Percentiles rank a stretch among this genome's conserved stretches.
Evolutionary conservation across 2,113 vertebrate genomes (phyloP).

Genomic region (Gambusia affinis): DNA sequence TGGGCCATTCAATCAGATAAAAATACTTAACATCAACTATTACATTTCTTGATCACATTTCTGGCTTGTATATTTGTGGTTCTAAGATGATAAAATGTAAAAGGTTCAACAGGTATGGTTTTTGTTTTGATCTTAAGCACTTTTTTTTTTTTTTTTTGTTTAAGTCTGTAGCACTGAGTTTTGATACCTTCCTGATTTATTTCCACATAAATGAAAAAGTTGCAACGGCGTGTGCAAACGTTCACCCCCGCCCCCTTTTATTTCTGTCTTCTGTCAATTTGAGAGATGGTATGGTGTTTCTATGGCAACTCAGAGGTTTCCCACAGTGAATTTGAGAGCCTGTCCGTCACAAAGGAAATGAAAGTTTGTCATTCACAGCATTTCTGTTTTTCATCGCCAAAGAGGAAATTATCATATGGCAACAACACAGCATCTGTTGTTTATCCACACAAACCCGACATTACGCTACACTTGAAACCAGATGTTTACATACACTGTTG

Average conservation of each 20-base stretch:
- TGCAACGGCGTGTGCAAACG: constrained; percentile 29
- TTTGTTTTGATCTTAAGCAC: background rate
- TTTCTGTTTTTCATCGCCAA: constrained; percentile 56
- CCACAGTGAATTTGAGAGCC: constrained; percentile 39
- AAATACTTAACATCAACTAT: background rate
- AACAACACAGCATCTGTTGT: constrained; percentile 37
- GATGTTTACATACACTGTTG: background rate
- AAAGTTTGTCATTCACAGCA: constrained; percentile 66
- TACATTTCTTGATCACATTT: background rate
- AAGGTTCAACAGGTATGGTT: background rate
- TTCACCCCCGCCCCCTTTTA: background rate
- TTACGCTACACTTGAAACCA: background rate
- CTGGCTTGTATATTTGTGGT: background rate
- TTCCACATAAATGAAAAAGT: constrained; percentile 27
- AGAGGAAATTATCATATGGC: constrained; percentile 23
- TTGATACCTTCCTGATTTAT: constrained; percentile 24
- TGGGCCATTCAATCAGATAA: background rate
- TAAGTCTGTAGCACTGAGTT: background rate
- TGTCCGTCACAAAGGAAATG: constrained; percentile 47
- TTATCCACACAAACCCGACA: constrained; percentile 20
- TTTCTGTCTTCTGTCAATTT: constrained; percentile 26
- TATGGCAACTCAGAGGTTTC: constrained; percentile 66
- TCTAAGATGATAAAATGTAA: background rate
- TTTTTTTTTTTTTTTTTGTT: background rate
- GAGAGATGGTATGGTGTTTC: constrained; percentile 51